These are phyloP conservation scores for Aphelenchoides besseyi DNA, from an alignment of 1,140 invertebrate genomes.

Conservation along the genomic window DNA sequence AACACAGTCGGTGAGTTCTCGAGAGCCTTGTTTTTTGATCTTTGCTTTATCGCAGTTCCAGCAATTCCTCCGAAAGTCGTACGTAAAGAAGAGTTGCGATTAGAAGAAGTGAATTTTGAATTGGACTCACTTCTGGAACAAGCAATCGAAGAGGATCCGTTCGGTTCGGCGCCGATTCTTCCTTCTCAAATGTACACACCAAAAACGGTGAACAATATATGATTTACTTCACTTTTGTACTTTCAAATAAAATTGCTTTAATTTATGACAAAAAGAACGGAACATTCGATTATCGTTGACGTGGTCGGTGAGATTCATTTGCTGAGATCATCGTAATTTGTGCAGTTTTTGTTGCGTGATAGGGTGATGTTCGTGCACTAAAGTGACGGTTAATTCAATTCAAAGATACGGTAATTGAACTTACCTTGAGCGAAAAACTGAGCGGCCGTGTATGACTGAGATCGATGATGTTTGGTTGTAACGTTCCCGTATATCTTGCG, in stretches of 20 bases:
- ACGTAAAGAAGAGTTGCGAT: neutral
- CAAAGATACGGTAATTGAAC: neutral
- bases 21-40: constrained; percentile 9
- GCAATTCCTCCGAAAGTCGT: neutral
- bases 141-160: constrained; percentile 37
- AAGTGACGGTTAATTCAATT: neutral
- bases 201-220: constrained; percentile 4
- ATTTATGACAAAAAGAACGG: neutral
- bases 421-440: neutral
- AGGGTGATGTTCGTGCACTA: neutral
- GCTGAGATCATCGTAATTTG: neutral
- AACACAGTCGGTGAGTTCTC: constrained; percentile 40
- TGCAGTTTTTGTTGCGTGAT: neutral
- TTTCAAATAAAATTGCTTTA: neutral
- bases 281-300: no score
- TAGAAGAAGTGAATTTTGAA: constrained; percentile 4
- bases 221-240: neutral
- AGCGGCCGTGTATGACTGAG: neutral
- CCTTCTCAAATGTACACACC: constrained; percentile 27
- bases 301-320: no score
- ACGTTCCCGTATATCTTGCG: neutral
- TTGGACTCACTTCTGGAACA: constrained; percentile 30
- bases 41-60: constrained; percentile 14
- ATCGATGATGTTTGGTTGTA: neutral
- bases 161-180: constrained; percentile 31